Percentiles rank a stretch among this genome's conserved stretches.
Evolutionary conservation across 2,113 vertebrate species (phyloP).

Genomic region (Orientallactaga bullata): DNA sequence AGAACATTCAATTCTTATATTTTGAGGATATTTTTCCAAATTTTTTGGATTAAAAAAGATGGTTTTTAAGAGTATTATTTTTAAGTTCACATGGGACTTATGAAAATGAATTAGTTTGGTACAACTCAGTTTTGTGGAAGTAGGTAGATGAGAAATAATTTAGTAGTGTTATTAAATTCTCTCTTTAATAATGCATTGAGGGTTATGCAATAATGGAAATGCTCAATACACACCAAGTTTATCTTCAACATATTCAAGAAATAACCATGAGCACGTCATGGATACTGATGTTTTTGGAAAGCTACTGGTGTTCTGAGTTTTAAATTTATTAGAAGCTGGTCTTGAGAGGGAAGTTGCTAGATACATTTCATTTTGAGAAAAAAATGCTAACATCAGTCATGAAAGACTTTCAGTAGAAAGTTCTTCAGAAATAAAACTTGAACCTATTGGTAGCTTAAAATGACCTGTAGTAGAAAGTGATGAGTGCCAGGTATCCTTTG

Average conservation of each 20-base stretch:
- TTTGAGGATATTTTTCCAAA: neutral
- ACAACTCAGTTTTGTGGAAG: neutral
- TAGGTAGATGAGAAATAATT: slow-evolving; percentile 48
- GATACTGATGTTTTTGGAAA: neutral
- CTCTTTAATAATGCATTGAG: slow-evolving; percentile 46
- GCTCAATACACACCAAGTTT: slow-evolving; percentile 12
- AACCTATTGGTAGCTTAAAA: neutral
- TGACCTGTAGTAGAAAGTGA: neutral
- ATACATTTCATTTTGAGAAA: neutral
- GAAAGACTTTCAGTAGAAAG: neutral
- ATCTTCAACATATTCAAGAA: slow-evolving; percentile 26
- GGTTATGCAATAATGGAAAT: neutral
- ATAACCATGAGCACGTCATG: neutral
- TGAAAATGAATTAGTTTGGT: slow-evolving; percentile 38
- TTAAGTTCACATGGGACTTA: neutral
- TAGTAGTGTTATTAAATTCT: slow-evolving; percentile 30
- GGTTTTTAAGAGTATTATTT: slow-evolving; percentile 1
- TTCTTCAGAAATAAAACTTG: neutral
- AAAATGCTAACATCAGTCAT: neutral
- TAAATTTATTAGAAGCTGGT: slow-evolving; percentile 9
- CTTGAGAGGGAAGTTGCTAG: slow-evolving; percentile 26
- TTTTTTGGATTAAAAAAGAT: neutral
- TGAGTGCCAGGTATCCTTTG: neutral
- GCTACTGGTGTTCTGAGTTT: neutral
- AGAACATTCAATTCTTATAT: neutral